Percentiles rank a stretch among this genome's conserved stretches.
These are phyloP conservation scores for Cuculus canorus DNA, from an alignment of 2,797 vertebrate genomes.

Conservation along the genomic window DNA sequence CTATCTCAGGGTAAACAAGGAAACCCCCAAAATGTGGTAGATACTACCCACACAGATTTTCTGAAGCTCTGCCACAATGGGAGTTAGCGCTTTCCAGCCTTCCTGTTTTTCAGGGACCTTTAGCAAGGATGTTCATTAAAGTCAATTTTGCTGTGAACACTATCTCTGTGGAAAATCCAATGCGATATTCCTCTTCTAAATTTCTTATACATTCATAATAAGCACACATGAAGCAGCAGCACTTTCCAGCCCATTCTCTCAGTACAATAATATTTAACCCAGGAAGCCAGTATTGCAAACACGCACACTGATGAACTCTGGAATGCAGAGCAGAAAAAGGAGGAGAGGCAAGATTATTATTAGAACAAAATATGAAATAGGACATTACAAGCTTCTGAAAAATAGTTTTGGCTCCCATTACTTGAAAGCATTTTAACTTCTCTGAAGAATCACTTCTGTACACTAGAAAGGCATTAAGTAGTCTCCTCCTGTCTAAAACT, in stretches of 20 bases:
- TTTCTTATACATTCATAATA: background rate
- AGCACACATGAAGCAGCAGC: background rate
- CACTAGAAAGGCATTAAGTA: background rate
- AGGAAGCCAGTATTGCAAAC: background rate
- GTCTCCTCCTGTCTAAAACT: background rate
- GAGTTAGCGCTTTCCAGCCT: background rate
- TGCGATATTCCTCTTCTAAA: background rate
- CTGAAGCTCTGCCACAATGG: background rate
- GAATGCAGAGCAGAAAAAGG: conserved; percentile 2
- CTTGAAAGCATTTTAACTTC: background rate
- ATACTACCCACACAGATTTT: background rate
- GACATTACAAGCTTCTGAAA: background rate
- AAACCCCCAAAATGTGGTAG: background rate
- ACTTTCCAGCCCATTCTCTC: background rate
- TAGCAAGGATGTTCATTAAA: background rate
- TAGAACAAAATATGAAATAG: background rate
- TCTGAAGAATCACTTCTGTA: background rate
- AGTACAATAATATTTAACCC: background rate
- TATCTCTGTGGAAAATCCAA: background rate
- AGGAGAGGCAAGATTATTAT: background rate
- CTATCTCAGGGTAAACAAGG: background rate
- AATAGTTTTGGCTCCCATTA: background rate
- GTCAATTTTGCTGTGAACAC: background rate
- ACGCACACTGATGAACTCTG: background rate
- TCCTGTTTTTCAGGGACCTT: background rate